phyloP scores from a whole-genome alignment of 2,888 invertebrate genomes.

The Tipula lateralis region DNA sequence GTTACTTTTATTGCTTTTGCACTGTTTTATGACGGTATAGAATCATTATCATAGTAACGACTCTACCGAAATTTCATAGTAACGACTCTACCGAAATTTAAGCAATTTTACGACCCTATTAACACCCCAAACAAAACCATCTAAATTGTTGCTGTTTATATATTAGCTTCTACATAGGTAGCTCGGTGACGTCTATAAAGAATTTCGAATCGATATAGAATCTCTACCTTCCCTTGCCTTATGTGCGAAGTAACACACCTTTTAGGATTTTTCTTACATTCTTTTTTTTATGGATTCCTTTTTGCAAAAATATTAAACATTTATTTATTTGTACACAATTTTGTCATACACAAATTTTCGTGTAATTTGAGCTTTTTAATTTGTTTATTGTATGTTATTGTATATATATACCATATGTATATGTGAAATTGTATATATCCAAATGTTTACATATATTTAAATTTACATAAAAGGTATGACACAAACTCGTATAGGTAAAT shows the following conservation, averaged over 20 bases:
- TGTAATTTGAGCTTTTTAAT: conserved; percentile 19
- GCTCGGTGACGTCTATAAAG: neutral
- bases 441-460: neutral
- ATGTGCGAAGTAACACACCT: neutral
- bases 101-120: neutral
- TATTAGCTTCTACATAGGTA: neutral
- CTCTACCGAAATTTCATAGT: no score
- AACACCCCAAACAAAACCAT: neutral
- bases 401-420: neutral
- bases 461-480: neutral
- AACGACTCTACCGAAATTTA: neutral
- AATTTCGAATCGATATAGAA: neutral
- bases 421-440: neutral
- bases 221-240: neutral
- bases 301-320: neutral
- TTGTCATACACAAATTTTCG: conserved; percentile 1
- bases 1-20: no score
- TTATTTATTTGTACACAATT: neutral
- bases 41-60: no score
- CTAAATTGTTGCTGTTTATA: neutral
- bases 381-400: neutral
- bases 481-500: neutral
- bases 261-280: neutral
- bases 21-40: no score
- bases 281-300: neutral